Percentiles rank a stretch among this genome's conserved stretches.
Conservation (phyloP, 2,888 invertebrate genomes). For the Epinotia ramella region DNA sequence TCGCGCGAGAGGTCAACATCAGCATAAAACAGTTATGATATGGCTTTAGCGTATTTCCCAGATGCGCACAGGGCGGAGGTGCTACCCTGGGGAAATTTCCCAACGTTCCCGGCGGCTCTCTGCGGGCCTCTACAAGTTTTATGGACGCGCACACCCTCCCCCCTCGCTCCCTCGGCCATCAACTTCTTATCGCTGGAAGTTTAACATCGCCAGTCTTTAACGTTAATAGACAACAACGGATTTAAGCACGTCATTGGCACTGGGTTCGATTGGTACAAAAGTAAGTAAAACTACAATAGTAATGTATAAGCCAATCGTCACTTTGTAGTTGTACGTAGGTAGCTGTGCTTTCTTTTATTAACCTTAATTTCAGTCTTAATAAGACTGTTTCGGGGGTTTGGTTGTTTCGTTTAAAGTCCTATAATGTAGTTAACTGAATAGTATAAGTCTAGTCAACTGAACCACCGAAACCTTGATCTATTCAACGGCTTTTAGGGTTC, state of each 20-base stretch:
- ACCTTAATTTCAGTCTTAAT: too few relatives aligned
- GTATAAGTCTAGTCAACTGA: too few relatives aligned
- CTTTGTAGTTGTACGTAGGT: too few relatives aligned
- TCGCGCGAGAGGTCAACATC: constrained; percentile 79
- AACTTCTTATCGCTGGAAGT: constrained; percentile 76
- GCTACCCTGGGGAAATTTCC: constrained; percentile 81
- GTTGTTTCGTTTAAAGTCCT: too few relatives aligned
- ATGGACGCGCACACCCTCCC: constrained; percentile 78
- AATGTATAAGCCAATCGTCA: too few relatives aligned
- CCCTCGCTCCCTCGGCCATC: constrained; percentile 60
- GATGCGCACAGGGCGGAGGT: constrained; percentile 68
- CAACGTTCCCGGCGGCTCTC: constrained; percentile 77
- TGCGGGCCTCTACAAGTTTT: constrained; percentile 83
- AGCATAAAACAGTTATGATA: constrained; percentile 85
- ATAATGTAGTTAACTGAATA: too few relatives aligned
- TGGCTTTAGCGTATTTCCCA: constrained; percentile 84
- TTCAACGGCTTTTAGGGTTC: too few relatives aligned
- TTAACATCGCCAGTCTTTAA: constrained; percentile 61
- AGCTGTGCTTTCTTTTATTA: too few relatives aligned
- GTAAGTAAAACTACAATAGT: too few relatives aligned
- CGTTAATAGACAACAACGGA: constrained; percentile 44
- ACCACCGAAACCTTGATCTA: too few relatives aligned
- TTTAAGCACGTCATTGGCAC: constrained; percentile 30
- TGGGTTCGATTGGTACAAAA: background rate
- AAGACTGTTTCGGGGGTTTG: too few relatives aligned